Conservation (phyloP, 2,113 vertebrate species). For the Thalassarche chlororhynchos region DNA sequence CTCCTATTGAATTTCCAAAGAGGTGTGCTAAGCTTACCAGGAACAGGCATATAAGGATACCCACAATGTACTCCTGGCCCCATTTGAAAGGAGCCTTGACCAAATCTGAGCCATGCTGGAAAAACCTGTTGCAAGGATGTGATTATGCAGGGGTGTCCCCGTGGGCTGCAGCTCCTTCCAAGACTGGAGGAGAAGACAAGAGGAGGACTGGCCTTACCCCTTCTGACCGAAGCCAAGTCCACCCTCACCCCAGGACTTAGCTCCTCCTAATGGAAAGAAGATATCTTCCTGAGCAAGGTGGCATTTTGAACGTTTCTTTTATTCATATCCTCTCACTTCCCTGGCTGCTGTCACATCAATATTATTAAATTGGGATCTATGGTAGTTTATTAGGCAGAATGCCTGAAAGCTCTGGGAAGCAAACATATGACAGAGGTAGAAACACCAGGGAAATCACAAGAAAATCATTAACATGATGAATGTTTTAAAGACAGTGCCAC, state of each 20-base stretch:
- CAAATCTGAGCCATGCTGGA: neutral
- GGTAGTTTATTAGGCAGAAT: conserved; percentile 45
- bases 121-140: neutral
- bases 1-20: neutral
- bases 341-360: neutral
- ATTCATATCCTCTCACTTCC: neutral
- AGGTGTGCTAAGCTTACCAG: neutral
- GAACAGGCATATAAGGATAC: neutral
- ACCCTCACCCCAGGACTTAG: neutral
- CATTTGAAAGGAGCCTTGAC: neutral
- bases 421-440: conserved; percentile 40
- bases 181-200: neutral
- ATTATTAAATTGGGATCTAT: neutral
- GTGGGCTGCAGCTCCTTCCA: neutral
- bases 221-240: neutral
- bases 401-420: neutral
- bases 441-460: conserved; percentile 47
- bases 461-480: conserved; percentile 52
- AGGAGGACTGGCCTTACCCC: neutral
- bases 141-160: neutral
- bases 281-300: neutral
- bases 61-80: neutral
- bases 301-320: neutral
- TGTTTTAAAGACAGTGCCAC: conserved; percentile 20
- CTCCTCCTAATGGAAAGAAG: neutral